phyloP scores from a whole-genome alignment of 2,113 vertebrate genomes.

The Mohoua ochrocephala region DNA sequence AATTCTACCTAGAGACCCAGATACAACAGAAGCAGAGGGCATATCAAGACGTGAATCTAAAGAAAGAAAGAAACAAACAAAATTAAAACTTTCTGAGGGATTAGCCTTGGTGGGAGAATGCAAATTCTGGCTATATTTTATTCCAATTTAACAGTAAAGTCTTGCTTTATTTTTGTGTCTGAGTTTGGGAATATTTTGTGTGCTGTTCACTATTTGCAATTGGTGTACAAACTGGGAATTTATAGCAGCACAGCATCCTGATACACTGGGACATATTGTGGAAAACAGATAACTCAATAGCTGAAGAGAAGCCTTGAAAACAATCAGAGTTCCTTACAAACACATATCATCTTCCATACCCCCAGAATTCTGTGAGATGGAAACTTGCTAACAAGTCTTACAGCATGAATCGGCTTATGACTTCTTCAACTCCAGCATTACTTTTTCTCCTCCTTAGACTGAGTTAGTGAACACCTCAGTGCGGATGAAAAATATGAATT shows the following conservation, averaged over 20 bases:
- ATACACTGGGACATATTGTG: not conserved
- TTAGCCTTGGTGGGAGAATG: not conserved
- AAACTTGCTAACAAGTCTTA: not conserved
- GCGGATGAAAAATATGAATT: not conserved
- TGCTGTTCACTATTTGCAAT: not conserved
- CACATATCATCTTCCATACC: not conserved
- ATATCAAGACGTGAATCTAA: not conserved
- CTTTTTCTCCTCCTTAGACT: not conserved
- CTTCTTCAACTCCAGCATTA: not conserved
- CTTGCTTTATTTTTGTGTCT: not conserved
- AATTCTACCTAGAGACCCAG: rapidly evolving
- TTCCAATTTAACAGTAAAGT: not conserved
- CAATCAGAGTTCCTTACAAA: not conserved
- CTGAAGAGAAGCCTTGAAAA: not conserved
- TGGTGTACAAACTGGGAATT: not conserved
- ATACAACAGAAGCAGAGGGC: not conserved
- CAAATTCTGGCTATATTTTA: not conserved
- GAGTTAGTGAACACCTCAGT: not conserved
- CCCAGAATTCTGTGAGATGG: not conserved
- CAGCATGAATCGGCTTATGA: not conserved
- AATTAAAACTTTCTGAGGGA: not conserved
- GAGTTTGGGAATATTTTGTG: not conserved
- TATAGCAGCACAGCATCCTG: not conserved
- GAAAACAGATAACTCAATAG: not conserved
- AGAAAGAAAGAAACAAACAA: not conserved